These are phyloP conservation scores for Sarcophaga rosellei DNA, from an alignment of 2,888 invertebrate genomes.

Conservation along the genomic window DNA sequence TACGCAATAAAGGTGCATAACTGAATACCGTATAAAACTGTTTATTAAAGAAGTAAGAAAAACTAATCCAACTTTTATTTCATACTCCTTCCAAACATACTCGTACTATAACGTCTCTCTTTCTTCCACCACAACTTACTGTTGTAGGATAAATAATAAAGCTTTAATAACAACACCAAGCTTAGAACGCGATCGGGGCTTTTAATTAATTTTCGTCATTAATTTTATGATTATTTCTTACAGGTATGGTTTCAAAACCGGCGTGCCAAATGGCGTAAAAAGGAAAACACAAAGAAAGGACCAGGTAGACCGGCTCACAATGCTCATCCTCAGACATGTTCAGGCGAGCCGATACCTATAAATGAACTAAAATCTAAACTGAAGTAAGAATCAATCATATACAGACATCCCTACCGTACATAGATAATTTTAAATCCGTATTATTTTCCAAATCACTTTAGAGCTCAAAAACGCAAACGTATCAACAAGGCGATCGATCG, in stretches of 20 bases:
- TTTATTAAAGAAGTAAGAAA: too few relatives aligned
- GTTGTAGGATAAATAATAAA: too few relatives aligned
- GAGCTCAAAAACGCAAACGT: constrained; percentile 92
- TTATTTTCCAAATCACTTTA: constrained; percentile 72
- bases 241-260: constrained; percentile 99
- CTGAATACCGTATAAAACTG: too few relatives aligned
- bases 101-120: too few relatives aligned
- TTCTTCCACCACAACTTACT: too few relatives aligned
- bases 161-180: too few relatives aligned
- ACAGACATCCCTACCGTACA: background rate
- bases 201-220: too few relatives aligned
- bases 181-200: too few relatives aligned
- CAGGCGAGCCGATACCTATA: constrained; percentile 86
- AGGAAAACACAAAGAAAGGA: constrained; percentile 98
- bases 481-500: constrained; percentile 93
- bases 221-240: constrained; percentile 25
- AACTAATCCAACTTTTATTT: too few relatives aligned
- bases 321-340: constrained; percentile 94
- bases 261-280: constrained; percentile 98
- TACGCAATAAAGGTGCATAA: too few relatives aligned
- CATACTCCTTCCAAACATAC: too few relatives aligned
- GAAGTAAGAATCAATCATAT: constrained; percentile 82
- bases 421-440: constrained; percentile 6
- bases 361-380: constrained; percentile 92
- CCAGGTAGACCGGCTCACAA: constrained; percentile 98